Conservation (phyloP, 1,140 invertebrate species). For the Ephestia elutella region DNA sequence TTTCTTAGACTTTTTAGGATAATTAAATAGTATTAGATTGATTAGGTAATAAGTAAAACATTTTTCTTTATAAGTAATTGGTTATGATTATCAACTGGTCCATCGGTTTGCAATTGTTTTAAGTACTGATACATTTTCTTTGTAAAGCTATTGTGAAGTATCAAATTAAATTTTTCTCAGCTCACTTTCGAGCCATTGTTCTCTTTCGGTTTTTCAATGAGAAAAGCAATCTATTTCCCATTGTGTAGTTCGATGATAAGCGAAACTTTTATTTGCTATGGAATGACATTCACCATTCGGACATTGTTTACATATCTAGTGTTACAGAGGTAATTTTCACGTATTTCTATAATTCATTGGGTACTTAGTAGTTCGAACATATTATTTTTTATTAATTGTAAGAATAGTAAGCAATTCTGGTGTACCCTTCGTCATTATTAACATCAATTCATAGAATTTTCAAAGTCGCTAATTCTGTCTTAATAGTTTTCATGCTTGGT, state of each 20-base stretch:
- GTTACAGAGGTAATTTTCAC: conserved; percentile 10
- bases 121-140: conserved; percentile 11
- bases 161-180: conserved; percentile 21
- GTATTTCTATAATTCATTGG: conserved; percentile 5
- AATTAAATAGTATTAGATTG: conserved; percentile 11
- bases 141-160: conserved; percentile 14
- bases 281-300: conserved; percentile 43
- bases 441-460: conserved; percentile 51
- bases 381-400: conserved; percentile 25
- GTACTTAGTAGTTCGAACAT: conserved; percentile 16
- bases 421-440: conserved; percentile 51
- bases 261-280: not conserved
- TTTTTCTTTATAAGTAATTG: not conserved
- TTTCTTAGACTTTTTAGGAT: conserved; percentile 2
- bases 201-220: conserved; percentile 23
- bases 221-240: conserved; percentile 18
- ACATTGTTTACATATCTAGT: conserved; percentile 50
- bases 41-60: conserved; percentile 11
- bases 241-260: conserved; percentile 14
- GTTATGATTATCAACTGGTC: not conserved
- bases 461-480: conserved; percentile 1
- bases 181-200: conserved; percentile 39
- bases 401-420: conserved; percentile 35
- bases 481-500: not conserved
- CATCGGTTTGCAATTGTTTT: not conserved